phyloP scores from a whole-genome alignment of 1,140 invertebrate species.

The Drosophila subobscura region DNA sequence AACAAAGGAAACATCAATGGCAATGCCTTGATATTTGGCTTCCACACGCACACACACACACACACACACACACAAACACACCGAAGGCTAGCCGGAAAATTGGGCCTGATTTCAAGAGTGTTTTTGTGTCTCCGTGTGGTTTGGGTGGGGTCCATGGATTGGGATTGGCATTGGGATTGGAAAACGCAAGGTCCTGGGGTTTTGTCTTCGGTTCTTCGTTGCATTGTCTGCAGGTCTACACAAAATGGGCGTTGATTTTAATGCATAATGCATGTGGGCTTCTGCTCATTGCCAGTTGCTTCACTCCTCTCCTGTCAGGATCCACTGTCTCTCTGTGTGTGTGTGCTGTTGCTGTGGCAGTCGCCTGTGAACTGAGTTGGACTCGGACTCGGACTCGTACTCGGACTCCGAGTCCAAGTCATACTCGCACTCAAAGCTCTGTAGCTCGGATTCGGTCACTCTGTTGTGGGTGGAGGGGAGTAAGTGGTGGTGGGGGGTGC shows the following conservation, averaged over 20 bases:
- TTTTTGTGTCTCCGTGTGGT: too few species aligned
- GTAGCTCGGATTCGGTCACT: slow-evolving; percentile 35
- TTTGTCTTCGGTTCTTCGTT: slow-evolving; percentile 54
- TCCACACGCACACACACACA: slow-evolving; percentile 14
- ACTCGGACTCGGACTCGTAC: not conserved
- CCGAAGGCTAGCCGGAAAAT: not conserved
- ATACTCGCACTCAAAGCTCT: slow-evolving; percentile 34
- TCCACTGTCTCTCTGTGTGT: slow-evolving; percentile 2
- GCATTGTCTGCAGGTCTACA: slow-evolving; percentile 64
- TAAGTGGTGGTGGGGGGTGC: too few species aligned
- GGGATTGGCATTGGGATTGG: not conserved
- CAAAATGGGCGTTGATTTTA: slow-evolving; percentile 81
- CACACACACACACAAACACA: slow-evolving; percentile 16
- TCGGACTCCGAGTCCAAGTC: not conserved
- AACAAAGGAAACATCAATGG: slow-evolving; percentile 47
- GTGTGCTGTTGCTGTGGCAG: not conserved
- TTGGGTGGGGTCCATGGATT: too few species aligned
- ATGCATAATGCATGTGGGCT: slow-evolving; percentile 74
- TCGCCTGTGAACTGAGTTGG: slow-evolving; percentile 32
- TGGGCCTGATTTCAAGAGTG: not conserved
- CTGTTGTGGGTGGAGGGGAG: too few species aligned
- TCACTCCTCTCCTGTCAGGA: slow-evolving; percentile 7
- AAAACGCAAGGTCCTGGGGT: slow-evolving; percentile 7
- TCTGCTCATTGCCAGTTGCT: slow-evolving; percentile 1
- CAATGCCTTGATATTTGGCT: slow-evolving; percentile 48